phyloP scores from a whole-genome alignment of 2,797 vertebrate genomes.

The Megalops cyprinoides region DNA sequence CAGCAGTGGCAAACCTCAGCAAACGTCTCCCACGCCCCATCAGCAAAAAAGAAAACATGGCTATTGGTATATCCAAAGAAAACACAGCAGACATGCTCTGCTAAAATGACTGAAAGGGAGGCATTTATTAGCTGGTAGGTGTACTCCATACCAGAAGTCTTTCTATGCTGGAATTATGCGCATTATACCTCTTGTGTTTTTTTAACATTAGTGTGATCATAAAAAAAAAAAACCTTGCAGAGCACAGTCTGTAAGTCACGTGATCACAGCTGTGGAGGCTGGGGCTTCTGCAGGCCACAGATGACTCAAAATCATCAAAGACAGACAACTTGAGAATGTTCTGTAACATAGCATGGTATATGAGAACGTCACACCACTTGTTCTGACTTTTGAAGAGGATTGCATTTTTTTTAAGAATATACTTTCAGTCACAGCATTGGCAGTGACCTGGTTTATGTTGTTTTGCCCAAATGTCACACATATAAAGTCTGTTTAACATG shows the following conservation, averaged over 20 bases:
- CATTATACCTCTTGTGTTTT: too few species aligned
- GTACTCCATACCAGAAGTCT: background rate
- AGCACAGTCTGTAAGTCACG: background rate
- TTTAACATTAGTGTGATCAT: background rate
- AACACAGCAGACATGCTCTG: background rate
- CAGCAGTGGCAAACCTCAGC: background rate
- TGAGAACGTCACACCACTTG: too few species aligned
- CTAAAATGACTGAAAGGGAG: background rate
- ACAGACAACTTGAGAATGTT: background rate
- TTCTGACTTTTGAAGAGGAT: too few species aligned
- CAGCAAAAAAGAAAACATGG: background rate
- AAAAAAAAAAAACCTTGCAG: background rate
- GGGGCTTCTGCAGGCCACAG: background rate
- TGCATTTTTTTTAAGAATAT: too few species aligned
- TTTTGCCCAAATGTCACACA: background rate
- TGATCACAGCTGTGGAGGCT: background rate
- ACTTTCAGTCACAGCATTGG: too few species aligned
- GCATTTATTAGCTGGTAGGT: background rate
- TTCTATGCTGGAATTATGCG: constrained; percentile 1
- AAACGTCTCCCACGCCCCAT: too few species aligned
- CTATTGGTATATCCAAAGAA: background rate
- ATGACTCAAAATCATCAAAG: background rate
- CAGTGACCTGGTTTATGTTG: background rate
- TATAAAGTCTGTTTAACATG: constrained; percentile 20
- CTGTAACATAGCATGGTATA: background rate